Conservation (phyloP, 2,888 invertebrate genomes). For the Ophion ventricosus region DNA sequence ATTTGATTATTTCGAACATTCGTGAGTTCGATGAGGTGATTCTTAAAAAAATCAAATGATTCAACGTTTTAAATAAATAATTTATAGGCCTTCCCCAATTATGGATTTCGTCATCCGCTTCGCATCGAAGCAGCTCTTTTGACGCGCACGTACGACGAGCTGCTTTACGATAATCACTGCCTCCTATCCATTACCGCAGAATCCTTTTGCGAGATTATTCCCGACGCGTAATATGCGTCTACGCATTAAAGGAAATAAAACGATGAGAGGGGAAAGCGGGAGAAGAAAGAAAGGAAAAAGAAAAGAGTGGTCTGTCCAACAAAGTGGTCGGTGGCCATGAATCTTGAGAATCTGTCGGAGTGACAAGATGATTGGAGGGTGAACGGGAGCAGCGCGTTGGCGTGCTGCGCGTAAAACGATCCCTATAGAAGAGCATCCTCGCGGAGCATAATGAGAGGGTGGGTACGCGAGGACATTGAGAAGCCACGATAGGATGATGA, state of each 20-base stretch:
- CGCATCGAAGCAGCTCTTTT: slow-evolving; percentile 2
- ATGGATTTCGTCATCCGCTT: too few relatives aligned
- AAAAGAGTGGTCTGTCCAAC: slow-evolving; percentile 59
- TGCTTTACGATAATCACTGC: slow-evolving; percentile 25
- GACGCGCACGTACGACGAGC: background rate
- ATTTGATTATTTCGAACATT: too few relatives aligned
- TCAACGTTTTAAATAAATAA: too few relatives aligned
- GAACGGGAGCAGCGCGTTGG: slow-evolving; percentile 40
- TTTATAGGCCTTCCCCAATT: too few relatives aligned
- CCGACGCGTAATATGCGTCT: background rate
- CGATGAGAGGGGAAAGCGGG: background rate
- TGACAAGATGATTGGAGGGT: slow-evolving; percentile 71
- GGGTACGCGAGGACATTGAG: slow-evolving; percentile 55
- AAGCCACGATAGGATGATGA: slow-evolving; percentile 56
- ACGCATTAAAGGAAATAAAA: slow-evolving; percentile 2
- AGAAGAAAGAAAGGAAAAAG: background rate
- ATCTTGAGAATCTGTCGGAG: slow-evolving; percentile 68
- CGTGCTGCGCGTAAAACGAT: slow-evolving; percentile 61
- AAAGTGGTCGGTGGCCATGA: slow-evolving; percentile 68
- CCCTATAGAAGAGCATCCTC: slow-evolving; percentile 59
- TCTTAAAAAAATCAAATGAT: too few relatives aligned
- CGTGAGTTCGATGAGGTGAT: too few relatives aligned
- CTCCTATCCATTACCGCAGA: slow-evolving; percentile 40
- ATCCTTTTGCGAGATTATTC: slow-evolving; percentile 13
- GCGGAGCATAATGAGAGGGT: slow-evolving; percentile 64